Percentiles rank a stretch among this genome's conserved stretches.
Evolutionary conservation across 2,113 vertebrate genomes (phyloP).

Genomic region (Saguinus midas): DNA sequence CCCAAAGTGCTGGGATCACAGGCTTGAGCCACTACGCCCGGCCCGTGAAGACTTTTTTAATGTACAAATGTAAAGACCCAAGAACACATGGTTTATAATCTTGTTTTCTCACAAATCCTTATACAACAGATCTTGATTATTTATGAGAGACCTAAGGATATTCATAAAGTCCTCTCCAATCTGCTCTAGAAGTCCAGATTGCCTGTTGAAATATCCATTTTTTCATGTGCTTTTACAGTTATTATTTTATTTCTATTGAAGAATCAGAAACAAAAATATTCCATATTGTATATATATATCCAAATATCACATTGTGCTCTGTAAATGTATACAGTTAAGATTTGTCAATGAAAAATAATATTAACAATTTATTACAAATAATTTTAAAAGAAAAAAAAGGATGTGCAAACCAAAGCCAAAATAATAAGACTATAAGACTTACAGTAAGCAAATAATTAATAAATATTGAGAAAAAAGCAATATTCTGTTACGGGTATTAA

Average conservation of each 20-base stretch:
- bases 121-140: not conserved
- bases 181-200: not conserved
- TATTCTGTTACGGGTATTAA: not conserved
- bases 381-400: not conserved
- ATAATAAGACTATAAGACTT: not conserved
- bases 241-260: not conserved
- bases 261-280: not conserved
- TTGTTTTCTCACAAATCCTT: not conserved
- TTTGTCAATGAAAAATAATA: not conserved
- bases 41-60: not conserved
- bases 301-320: not conserved
- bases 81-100: not conserved
- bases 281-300: not conserved
- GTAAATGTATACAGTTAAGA: not conserved
- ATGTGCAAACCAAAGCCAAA: not conserved
- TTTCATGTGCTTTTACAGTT: not conserved
- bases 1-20: no score
- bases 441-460: not conserved
- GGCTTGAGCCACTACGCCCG: no score
- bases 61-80: not conserved
- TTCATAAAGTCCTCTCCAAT: not conserved
- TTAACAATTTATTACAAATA: not conserved
- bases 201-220: not conserved
- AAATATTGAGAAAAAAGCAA: not conserved
- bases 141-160: not conserved